Percentiles rank a stretch among this genome's conserved stretches.
phyloP scores from a whole-genome alignment of 2,113 vertebrate genomes.

The Dicaeum eximium region DNA sequence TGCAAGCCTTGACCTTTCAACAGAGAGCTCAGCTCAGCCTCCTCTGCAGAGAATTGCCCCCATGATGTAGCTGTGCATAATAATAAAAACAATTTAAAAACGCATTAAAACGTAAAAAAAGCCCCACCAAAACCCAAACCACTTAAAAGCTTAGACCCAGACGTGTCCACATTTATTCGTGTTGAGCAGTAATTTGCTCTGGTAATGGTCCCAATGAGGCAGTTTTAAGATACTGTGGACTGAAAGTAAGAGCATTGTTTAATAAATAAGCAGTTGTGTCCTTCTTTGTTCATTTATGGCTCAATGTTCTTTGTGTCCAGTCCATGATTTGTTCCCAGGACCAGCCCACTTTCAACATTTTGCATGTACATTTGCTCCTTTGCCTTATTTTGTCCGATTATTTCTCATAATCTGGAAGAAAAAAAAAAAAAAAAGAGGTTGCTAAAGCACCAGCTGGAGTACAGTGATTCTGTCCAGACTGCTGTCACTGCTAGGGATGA shows the following conservation, averaged over 20 bases:
- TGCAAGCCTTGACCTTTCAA: conserved; percentile 35
- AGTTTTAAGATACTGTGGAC: background rate
- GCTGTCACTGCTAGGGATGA: background rate
- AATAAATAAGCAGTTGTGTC: conserved; percentile 19
- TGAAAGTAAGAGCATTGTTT: background rate
- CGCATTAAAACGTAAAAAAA: background rate
- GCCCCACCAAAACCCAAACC: background rate
- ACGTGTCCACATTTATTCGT: background rate
- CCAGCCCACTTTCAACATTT: background rate
- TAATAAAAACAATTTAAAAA: conserved; percentile 55
- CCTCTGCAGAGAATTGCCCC: background rate
- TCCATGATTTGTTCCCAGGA: background rate
- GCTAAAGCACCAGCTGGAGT: background rate
- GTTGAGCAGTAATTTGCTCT: conserved; percentile 13
- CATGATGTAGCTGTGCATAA: conserved; percentile 25
- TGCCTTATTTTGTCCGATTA: background rate
- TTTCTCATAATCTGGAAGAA: background rate
- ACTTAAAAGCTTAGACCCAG: conserved; percentile 3
- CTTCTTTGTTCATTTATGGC: background rate
- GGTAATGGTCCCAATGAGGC: conserved; percentile 29
- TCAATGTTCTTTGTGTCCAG: background rate
- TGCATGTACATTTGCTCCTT: background rate
- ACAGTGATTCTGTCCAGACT: background rate
- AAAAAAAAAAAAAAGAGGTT: background rate
- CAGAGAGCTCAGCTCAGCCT: background rate